These are phyloP conservation scores for Ictinia mississippiensis DNA, from an alignment of 2,797 vertebrate genomes.

Conservation along the genomic window DNA sequence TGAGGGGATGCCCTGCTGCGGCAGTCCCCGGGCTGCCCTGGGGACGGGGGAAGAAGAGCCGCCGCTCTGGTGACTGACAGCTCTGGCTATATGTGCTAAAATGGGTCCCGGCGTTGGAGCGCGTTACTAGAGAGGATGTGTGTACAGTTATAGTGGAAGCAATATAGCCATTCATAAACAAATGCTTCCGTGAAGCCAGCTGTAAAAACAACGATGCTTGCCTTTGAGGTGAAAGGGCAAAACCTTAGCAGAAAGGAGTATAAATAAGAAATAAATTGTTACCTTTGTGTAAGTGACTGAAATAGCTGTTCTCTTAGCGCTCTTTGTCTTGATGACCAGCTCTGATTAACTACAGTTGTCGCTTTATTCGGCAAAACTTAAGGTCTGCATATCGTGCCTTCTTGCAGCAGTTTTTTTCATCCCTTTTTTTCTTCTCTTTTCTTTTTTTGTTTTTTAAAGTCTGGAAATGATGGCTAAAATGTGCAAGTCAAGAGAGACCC, in stretches of 20 bases:
- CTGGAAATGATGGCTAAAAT: neutral
- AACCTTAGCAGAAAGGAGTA: slow-evolving; percentile 47
- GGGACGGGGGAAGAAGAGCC: neutral
- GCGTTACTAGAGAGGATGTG: neutral
- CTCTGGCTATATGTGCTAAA: neutral
- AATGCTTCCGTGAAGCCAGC: slow-evolving; percentile 45
- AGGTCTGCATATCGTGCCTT: neutral
- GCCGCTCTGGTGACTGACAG: neutral
- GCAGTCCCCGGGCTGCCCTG: neutral
- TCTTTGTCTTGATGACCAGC: neutral
- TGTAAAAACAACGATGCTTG: slow-evolving; percentile 62
- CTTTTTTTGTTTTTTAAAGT: neutral
- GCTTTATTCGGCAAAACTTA: neutral
- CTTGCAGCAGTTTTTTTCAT: neutral
- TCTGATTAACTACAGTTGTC: neutral
- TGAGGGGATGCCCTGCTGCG: neutral
- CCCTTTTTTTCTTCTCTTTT: neutral
- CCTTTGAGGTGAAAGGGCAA: slow-evolving; percentile 14
- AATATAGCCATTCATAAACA: slow-evolving; percentile 35
- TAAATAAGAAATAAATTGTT: slow-evolving; percentile 50
- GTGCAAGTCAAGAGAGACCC: neutral
- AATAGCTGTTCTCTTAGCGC: slow-evolving; percentile 28
- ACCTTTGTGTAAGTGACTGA: slow-evolving; percentile 19
- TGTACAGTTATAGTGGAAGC: neutral
- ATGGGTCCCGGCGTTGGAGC: neutral